Evolutionary conservation across 2,797 vertebrate species (phyloP).

Genomic region (Alcedo atthis): DNA sequence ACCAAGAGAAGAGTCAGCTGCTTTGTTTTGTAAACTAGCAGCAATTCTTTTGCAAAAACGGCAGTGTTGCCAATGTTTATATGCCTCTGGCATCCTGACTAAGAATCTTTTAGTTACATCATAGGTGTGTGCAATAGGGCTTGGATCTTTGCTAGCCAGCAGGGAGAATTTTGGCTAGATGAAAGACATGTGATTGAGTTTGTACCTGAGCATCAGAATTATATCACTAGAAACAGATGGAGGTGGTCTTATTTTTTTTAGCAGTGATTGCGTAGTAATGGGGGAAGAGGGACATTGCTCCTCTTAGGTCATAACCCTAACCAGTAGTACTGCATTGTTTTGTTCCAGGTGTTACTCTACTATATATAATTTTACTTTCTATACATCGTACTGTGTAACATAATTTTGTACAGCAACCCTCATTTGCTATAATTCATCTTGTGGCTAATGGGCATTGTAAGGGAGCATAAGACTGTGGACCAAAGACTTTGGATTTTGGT

Average conservation of each 20-base stretch:
- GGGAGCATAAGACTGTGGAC: background rate
- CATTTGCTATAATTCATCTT: background rate
- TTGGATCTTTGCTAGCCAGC: background rate
- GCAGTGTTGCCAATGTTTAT: slow-evolving; percentile 44
- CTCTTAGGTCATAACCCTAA: background rate
- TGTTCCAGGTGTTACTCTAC: background rate
- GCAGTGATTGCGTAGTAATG: background rate
- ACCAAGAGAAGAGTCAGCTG: slow-evolving; percentile 14
- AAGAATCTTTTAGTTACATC: slow-evolving; percentile 8
- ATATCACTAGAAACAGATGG: background rate
- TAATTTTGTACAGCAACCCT: background rate
- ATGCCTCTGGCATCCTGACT: slow-evolving; percentile 29
- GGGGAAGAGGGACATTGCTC: background rate
- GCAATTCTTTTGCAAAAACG: slow-evolving; percentile 21
- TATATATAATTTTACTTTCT: background rate
- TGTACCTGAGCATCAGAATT: background rate
- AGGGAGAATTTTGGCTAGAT: background rate
- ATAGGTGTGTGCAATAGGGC: background rate
- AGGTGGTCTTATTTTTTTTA: background rate
- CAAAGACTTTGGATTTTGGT: background rate
- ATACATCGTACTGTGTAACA: background rate
- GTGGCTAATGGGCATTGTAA: background rate
- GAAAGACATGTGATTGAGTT: background rate
- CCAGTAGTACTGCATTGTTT: background rate
- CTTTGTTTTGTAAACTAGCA: slow-evolving; percentile 36